These are phyloP conservation scores for Chirona hameri DNA, from an alignment of 2,888 invertebrate species.

Conservation along the genomic window DNA sequence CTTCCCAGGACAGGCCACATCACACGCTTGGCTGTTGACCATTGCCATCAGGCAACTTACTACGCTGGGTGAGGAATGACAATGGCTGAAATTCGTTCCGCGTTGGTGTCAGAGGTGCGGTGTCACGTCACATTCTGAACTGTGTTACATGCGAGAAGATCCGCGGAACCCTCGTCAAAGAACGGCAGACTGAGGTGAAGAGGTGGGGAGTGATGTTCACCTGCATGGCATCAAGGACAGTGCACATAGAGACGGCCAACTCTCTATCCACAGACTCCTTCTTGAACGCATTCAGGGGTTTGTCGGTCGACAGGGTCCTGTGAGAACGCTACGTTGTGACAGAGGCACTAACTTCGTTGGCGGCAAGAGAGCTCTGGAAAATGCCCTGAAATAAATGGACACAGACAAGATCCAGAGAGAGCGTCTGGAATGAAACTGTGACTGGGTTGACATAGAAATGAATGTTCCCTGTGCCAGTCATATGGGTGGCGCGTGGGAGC, in stretches of 20 bases:
- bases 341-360: not conserved
- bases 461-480: no score
- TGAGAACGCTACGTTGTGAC: not conserved
- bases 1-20: not conserved
- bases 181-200: not conserved
- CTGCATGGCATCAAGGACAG: not conserved
- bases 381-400: not conserved
- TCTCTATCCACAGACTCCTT: not conserved
- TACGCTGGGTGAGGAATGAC: not conserved
- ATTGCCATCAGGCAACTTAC: not conserved
- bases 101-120: not conserved
- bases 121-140: not conserved
- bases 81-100: not conserved
- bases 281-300: not conserved
- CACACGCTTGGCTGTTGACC: not conserved
- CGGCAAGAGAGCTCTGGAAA: not conserved
- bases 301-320: not conserved
- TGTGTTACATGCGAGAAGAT: not conserved
- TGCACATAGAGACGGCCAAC: not conserved
- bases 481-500: no score
- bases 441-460: no score
- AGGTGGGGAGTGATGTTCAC: not conserved
- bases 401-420: not conserved
- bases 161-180: not conserved
- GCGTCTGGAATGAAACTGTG: not conserved